A percentile compares a stretch with the other conserved stretches of the same genome.
phyloP scores from a whole-genome alignment of 2,797 vertebrate genomes.

The Hephaestus fuliginosus region DNA sequence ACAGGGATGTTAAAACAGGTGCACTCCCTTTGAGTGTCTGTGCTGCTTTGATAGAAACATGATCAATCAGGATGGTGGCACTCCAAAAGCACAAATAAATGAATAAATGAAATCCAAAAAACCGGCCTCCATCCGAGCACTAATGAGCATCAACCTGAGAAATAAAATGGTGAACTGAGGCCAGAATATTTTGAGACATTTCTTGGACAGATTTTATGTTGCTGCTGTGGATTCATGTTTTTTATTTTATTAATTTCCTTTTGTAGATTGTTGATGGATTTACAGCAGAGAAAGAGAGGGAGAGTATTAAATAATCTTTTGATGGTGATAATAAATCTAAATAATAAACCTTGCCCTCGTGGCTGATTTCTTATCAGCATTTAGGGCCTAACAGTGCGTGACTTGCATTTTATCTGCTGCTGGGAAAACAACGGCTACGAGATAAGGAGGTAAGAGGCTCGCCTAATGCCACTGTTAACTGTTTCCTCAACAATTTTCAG shows the following conservation, averaged over 20 bases:
- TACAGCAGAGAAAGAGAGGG: neutral
- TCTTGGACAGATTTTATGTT: neutral
- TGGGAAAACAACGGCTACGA: slow-evolving; percentile 9
- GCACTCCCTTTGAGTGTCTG: neutral
- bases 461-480: slow-evolving; percentile 16
- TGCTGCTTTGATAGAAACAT: neutral
- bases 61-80: neutral
- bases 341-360: slow-evolving; percentile 46
- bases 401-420: slow-evolving; percentile 49
- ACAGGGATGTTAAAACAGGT: neutral
- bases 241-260: slow-evolving; percentile 10
- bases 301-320: slow-evolving; percentile 11
- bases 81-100: neutral
- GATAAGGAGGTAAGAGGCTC: slow-evolving; percentile 27
- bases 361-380: slow-evolving; percentile 70
- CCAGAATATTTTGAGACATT: neutral
- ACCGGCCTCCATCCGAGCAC: neutral
- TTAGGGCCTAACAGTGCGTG: slow-evolving; percentile 36
- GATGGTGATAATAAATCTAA: slow-evolving; percentile 30
- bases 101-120: neutral
- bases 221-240: neutral
- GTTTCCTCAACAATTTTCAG: slow-evolving; percentile 11
- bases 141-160: neutral
- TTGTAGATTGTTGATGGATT: slow-evolving; percentile 12
- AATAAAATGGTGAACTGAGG: neutral